Evolutionary conservation across 2,113 vertebrate species (phyloP).

Genomic region (Columba livia): DNA sequence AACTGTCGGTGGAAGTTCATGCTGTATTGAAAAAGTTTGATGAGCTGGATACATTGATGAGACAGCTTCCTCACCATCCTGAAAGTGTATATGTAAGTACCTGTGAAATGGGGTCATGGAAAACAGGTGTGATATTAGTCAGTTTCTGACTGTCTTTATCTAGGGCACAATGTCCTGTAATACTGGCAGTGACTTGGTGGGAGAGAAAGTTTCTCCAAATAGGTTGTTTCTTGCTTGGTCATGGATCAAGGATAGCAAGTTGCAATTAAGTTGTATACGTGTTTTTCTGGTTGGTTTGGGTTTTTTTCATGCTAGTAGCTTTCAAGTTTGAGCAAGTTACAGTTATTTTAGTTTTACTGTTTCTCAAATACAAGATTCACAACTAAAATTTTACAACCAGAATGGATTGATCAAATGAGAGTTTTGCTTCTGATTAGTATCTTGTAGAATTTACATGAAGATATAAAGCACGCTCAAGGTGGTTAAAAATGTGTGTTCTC

Average conservation of each 20-base stretch:
- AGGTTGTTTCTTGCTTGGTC: background rate
- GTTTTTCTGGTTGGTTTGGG: background rate
- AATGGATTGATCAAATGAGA: background rate
- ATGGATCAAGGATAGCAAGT: background rate
- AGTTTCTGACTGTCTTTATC: background rate
- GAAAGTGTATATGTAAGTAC: constrained; percentile 82
- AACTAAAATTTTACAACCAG: background rate
- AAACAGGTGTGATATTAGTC: background rate
- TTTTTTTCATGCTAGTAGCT: background rate
- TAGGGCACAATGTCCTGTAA: background rate
- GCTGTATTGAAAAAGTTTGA: constrained; percentile 83
- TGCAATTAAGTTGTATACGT: fast-evolving
- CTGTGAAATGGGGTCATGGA: background rate
- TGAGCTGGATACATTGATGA: constrained; percentile 87
- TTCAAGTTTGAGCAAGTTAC: background rate
- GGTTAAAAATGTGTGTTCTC: background rate
- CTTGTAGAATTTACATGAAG: background rate
- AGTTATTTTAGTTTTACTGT: background rate
- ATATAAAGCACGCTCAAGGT: background rate
- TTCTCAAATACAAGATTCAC: background rate
- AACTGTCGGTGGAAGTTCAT: constrained; percentile 89
- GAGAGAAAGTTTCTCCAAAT: background rate
- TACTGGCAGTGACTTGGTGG: background rate
- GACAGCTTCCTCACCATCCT: constrained; percentile 76
- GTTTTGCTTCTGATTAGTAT: background rate